Base-by-base conservation (phyloP, 1,140 invertebrate species). In the Bombus pascuorum region DNA sequence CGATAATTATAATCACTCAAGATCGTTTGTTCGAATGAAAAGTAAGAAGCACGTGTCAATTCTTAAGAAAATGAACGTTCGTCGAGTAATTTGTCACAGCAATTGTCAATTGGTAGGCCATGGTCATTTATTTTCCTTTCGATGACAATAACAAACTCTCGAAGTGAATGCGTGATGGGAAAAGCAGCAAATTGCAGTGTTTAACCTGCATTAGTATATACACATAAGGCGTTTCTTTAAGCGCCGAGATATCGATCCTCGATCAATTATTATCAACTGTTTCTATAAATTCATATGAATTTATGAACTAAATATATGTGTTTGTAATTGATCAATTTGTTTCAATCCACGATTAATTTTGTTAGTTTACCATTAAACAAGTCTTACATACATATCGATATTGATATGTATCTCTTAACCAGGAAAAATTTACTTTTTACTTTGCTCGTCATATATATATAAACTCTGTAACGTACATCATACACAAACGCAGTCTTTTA, bases 201-300 rank as follows among this genome's bases (percentile, higher is more conserved):
- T 73, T 12, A 15, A 57, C 3, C 32, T 65, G 62, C 3, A 76
- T 12, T 39, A 25, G 9, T 32, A 62, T 53, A n/a, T n/a, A 42
- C 44, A 13, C 18, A 53, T 53, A 53, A 53, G n/a, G 22, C 13
- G 18, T 65, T 57, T 80, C 8, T 37, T 25, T 18, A 57, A 73
- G 68, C 70, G 79, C 70, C 75, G 32, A 84, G 81, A 87, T 83
- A 73, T 79, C 37, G 37, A 87, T 84, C 86, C 86, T 84, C 84
- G 71, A 81, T 44, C 32, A 59, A 70, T 25, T 79, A 28, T 84
- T 44, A 39, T 3, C 44, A 25, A 22, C 37, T 34, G 34, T 34
- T 53, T 2, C 15, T 22, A 22, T 0, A 3, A 15, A 39, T 13
- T 12, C 9, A 28, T 8, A 39, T 8, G n/a, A 70, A 4, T 34